Base-by-base conservation (phyloP, 2,113 vertebrate genomes). In the Leptodactylus fuscus region DNA sequence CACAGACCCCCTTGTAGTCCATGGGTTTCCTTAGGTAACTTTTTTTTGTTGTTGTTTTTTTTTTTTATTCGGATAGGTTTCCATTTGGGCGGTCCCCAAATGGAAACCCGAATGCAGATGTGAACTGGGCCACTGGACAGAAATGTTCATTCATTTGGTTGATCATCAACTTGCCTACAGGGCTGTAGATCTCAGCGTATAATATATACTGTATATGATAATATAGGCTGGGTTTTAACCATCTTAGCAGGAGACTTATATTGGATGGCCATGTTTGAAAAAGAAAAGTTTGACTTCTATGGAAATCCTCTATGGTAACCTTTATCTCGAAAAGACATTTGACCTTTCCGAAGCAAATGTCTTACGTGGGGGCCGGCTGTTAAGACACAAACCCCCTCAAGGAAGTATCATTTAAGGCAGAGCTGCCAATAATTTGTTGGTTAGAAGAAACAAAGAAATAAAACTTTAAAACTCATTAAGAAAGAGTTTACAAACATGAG, bases 391-490 rank as follows among this genome's bases (percentile, higher is more conserved):
- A 24, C 27, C 44, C 73, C 46, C 73, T 48, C 27, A 32, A 49
- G 27, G 24, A 75, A 75, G 46, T 75, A 48, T 49, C 73, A 75
- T 51, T 29, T 29, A 12, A 75, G 44, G 24, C 41, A 74, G 27
- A 49, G 73, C 73, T 75, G 34, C 76, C 34, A 38, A 41, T 22
- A 32, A 58, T 79, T 58, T 79, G 76, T 92, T 89, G 89, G 86
- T 92, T 80, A 91, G 88, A 82, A 78, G 89, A 83, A 85, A 65
- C 87, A 90, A 75, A 87, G 87, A 88, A 90, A 89, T 82, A 91
- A 90, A 67, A 77, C 46, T 83, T 73, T 74, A 55, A 74, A 83
- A 60, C 81, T 82, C 67, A 82, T 82, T 73, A 82, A 70, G 32
- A 73, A 51, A 67, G 70, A 83, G 51, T 83, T 83, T 75, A 75